Percentiles rank a stretch among this genome's conserved stretches.
Conservation (phyloP, 2,888 invertebrate genomes). For the Perizoma affinitatum region DNA sequence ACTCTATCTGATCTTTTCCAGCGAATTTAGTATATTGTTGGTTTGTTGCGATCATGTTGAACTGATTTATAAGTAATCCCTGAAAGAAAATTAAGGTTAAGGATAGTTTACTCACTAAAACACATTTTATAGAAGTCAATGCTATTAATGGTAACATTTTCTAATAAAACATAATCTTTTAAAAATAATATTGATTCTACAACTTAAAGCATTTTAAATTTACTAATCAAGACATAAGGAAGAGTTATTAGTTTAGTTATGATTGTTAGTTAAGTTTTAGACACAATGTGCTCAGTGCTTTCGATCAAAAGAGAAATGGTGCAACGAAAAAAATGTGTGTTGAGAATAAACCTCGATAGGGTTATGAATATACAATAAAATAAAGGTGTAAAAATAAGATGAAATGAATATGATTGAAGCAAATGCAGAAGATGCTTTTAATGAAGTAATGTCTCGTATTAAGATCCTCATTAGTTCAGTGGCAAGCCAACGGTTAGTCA, state of each 20-base stretch:
- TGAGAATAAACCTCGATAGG: constrained; percentile 9
- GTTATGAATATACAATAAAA: constrained; percentile 7
- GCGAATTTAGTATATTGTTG: constrained; percentile 71
- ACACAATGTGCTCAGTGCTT: constrained; percentile 39
- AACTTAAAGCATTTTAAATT: neutral
- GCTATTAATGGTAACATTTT: constrained; percentile 1
- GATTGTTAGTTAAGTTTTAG: constrained; percentile 29
- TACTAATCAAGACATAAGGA: neutral
- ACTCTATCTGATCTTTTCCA: constrained; percentile 56
- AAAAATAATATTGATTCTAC: constrained; percentile 2
- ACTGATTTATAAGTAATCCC: constrained; percentile 79
- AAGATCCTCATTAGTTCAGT: constrained; percentile 49
- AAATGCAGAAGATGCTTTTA: constrained; percentile 36
- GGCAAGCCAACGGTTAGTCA: constrained; percentile 70
- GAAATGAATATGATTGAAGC: constrained; percentile 42
- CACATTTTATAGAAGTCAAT: constrained; percentile 2
- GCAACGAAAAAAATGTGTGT: constrained; percentile 28
- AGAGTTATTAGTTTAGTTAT: neutral
- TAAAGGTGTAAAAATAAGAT: constrained; percentile 26
- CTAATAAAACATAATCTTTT: constrained; percentile 3
- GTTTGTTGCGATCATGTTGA: constrained; percentile 73
- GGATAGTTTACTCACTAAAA: neutral
- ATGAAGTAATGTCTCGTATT: constrained; percentile 26
- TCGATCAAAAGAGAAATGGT: constrained; percentile 27
- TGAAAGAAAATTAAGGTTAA: constrained; percentile 54